phyloP scores from a whole-genome alignment of 2,888 invertebrate species.

The Heliconius ethilla region DNA sequence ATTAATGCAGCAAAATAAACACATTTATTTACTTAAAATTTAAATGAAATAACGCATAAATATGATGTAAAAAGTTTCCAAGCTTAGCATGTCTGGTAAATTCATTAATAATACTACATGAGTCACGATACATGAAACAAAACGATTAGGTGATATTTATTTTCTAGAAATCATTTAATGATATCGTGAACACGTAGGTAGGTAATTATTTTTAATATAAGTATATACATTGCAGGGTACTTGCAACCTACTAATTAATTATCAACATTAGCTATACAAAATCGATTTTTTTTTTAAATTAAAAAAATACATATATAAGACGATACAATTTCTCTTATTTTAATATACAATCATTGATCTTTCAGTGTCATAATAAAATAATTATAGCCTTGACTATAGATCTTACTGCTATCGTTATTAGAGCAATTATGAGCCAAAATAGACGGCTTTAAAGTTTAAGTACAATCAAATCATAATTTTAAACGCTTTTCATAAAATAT shows the following conservation, averaged over 20 bases:
- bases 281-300: not conserved
- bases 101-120: not conserved
- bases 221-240: not conserved
- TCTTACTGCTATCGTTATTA: not conserved
- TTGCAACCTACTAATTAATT: not conserved
- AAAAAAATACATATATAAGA: too few species aligned
- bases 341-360: not conserved
- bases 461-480: not conserved
- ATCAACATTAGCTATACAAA: not conserved
- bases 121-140: conserved; percentile 8
- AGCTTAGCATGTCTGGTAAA: conserved; percentile 15
- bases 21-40: not conserved
- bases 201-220: not conserved
- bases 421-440: not conserved
- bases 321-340: not conserved
- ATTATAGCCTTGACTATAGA: not conserved
- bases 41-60: not conserved
- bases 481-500: not conserved
- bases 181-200: not conserved
- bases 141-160: not conserved
- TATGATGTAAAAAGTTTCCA: conserved; percentile 8
- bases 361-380: not conserved
- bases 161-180: not conserved
- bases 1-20: not conserved
- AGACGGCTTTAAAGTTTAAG: not conserved